Percentiles rank a stretch among this genome's conserved stretches.
Evolutionary conservation across 2,888 invertebrate genomes (phyloP).

Genomic region (Hemaris fuciformis): DNA sequence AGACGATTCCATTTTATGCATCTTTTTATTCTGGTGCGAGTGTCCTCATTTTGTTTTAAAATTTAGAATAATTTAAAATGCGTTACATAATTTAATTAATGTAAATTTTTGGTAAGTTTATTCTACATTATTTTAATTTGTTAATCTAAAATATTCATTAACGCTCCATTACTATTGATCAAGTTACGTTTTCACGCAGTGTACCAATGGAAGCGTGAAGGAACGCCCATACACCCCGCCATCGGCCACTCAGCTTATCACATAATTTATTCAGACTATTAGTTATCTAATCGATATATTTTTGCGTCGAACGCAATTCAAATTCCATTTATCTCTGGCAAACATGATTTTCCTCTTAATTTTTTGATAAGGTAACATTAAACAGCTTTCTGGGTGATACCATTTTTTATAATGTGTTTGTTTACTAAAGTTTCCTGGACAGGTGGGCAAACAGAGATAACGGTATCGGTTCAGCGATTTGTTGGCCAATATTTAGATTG

Average conservation of each 20-base stretch:
- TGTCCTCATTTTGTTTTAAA: too few species aligned
- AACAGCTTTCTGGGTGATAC: conserved; percentile 1
- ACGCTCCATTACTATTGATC: too few species aligned
- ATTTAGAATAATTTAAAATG: too few species aligned
- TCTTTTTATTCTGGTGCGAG: too few species aligned
- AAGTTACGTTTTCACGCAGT: too few species aligned
- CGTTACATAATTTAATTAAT: too few species aligned
- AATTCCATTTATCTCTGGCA: background rate
- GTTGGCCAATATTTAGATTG: background rate
- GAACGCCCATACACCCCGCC: background rate
- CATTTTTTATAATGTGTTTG: conserved; percentile 7
- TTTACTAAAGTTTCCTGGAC: background rate
- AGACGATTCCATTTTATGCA: too few species aligned
- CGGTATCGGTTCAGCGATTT: background rate
- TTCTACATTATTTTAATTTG: too few species aligned
- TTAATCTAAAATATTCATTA: too few species aligned
- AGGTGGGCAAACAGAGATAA: background rate
- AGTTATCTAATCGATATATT: background rate
- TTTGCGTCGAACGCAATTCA: background rate
- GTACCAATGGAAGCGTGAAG: too few species aligned
- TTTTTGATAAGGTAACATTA: background rate
- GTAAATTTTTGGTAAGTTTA: too few species aligned
- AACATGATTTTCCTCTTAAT: conserved; percentile 9
- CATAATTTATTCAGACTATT: background rate
- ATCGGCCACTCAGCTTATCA: background rate